Evolutionary conservation across 2,797 vertebrate species (phyloP).

Genomic region (Hippoglossus hippoglossus): DNA sequence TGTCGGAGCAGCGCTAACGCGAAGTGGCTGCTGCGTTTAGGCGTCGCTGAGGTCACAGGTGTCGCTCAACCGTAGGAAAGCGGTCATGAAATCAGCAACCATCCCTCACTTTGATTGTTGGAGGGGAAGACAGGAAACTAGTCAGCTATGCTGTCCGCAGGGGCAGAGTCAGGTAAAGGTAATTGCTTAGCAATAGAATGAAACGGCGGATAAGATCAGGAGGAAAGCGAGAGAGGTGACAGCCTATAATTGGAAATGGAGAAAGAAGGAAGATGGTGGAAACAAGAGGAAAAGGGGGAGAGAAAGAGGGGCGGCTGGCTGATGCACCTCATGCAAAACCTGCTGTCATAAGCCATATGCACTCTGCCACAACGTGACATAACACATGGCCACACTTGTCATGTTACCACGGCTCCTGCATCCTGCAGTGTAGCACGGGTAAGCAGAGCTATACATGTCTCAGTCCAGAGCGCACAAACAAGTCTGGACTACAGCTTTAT

Average conservation of each 20-base stretch:
- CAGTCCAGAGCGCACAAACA: slow-evolving; percentile 37
- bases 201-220: slow-evolving; percentile 64
- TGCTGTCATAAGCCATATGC: slow-evolving; percentile 56
- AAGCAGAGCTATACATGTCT: slow-evolving; percentile 41
- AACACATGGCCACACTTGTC: slow-evolving; percentile 62
- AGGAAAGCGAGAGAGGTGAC: slow-evolving; percentile 55
- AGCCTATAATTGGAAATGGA: slow-evolving; percentile 68
- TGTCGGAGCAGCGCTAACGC: slow-evolving; percentile 6
- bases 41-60: slow-evolving; percentile 3
- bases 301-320: slow-evolving; percentile 11
- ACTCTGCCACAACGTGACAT: slow-evolving; percentile 50
- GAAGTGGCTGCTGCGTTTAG: slow-evolving; percentile 20
- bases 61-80: slow-evolving; percentile 34
- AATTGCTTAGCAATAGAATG: slow-evolving; percentile 70
- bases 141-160: slow-evolving; percentile 54
- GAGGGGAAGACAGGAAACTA: slow-evolving; percentile 51
- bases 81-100: slow-evolving; percentile 33
- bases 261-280: slow-evolving; percentile 44
- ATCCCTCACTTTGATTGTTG: slow-evolving; percentile 56
- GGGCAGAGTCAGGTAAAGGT: slow-evolving; percentile 62
- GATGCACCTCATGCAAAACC: slow-evolving; percentile 49
- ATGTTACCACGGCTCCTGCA: slow-evolving; percentile 45
- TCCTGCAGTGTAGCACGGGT: slow-evolving; percentile 33
- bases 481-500: slow-evolving; percentile 5
- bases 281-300: slow-evolving; percentile 11